Evolutionary conservation across 2,888 invertebrate species (phyloP).

Genomic region (Drosophila seclusa): DNA sequence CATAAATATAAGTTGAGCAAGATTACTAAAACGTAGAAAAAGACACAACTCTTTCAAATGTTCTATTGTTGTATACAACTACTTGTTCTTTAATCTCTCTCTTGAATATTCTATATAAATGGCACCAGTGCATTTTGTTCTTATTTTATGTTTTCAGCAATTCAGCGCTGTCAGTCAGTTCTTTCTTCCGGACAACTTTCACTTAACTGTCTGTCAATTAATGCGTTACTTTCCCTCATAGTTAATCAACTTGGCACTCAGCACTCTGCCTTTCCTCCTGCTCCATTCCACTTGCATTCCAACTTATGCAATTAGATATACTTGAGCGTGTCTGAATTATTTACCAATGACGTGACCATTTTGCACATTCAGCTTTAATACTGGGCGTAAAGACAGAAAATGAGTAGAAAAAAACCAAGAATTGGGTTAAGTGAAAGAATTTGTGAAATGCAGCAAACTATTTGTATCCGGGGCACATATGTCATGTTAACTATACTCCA

Average conservation of each 20-base stretch:
- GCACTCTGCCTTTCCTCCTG: not conserved
- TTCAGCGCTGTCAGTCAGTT: not conserved
- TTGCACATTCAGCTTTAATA: constrained; percentile 41
- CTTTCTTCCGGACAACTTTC: constrained; percentile 13
- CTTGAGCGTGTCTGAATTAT: constrained; percentile 42
- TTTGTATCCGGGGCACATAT: constrained; percentile 30
- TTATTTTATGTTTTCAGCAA: not conserved
- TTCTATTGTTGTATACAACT: not conserved
- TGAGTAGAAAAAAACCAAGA: constrained; percentile 1
- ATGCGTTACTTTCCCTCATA: constrained; percentile 25
- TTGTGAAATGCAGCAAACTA: constrained; percentile 32
- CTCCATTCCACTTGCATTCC: constrained; percentile 7
- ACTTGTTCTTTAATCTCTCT: not conserved
- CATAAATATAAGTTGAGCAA: constrained; percentile 35
- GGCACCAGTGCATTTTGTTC: not conserved
- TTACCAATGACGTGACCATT: constrained; percentile 69
- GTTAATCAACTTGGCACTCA: constrained; percentile 5
- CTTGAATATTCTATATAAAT: not conserved
- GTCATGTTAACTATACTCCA: constrained; percentile 4
- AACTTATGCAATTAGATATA: constrained; percentile 57
- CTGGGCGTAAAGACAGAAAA: not conserved
- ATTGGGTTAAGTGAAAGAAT: constrained; percentile 11
- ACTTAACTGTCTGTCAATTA: constrained; percentile 9
- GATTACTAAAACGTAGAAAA: not conserved
- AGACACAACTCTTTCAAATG: not conserved